phyloP scores from a whole-genome alignment of 2,797 vertebrate species.

The Girardinus metallicus region DNA sequence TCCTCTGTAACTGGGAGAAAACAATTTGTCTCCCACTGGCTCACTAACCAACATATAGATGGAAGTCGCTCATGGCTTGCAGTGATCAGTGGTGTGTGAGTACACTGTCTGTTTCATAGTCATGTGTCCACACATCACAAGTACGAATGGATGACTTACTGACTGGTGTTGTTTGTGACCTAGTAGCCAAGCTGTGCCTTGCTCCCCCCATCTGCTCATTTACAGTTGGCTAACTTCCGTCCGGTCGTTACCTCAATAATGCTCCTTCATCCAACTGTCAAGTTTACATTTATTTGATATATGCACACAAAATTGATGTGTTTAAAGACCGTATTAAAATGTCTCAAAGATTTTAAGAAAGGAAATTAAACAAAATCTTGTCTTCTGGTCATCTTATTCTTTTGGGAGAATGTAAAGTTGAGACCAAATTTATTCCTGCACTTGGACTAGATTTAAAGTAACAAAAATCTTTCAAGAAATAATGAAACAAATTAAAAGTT shows the following conservation, averaged over 20 bases:
- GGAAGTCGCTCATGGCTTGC: conserved; percentile 43
- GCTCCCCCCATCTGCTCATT: conserved; percentile 58
- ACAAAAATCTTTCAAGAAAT: not conserved
- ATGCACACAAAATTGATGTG: not conserved
- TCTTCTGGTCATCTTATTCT: not conserved
- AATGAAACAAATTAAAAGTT: not conserved
- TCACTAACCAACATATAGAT: conserved; percentile 72
- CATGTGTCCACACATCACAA: conserved; percentile 65
- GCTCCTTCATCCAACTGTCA: conserved; percentile 29
- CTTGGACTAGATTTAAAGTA: not conserved
- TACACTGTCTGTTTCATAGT: conserved; percentile 47
- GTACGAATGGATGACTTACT: conserved; percentile 60
- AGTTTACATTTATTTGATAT: conserved; percentile 6
- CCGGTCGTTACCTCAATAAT: conserved; percentile 27
- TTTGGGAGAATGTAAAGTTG: not conserved
- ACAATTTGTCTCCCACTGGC: conserved; percentile 53
- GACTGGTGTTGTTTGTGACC: conserved; percentile 57
- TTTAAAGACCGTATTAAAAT: not conserved
- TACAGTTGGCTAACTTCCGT: conserved; percentile 44
- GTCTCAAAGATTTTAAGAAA: not conserved
- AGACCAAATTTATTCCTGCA: not conserved
- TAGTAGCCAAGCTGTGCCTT: conserved; percentile 57
- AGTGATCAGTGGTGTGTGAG: conserved; percentile 44
- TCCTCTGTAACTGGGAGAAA: conserved; percentile 55
- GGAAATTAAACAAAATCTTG: not conserved